phyloP scores from a whole-genome alignment of 2,113 vertebrate genomes.

The Chroicocephalus ridibundus region DNA sequence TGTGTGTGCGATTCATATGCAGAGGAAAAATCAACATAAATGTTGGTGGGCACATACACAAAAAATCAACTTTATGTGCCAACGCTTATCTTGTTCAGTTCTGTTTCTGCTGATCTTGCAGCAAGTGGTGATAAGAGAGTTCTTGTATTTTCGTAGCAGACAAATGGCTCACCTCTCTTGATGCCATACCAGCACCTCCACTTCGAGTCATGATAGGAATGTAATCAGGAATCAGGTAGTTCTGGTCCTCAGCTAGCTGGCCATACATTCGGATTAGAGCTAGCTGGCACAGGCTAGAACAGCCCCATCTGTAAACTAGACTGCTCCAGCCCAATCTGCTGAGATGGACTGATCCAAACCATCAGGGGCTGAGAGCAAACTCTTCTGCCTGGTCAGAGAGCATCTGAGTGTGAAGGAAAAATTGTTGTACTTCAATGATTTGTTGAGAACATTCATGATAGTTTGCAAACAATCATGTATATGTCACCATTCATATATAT shows the following conservation, averaged over 20 bases:
- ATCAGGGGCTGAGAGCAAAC: neutral
- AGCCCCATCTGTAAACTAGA: neutral
- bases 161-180: neutral
- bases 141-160: neutral
- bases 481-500: neutral
- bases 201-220: neutral
- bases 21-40: neutral
- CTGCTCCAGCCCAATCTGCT: neutral
- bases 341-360: neutral
- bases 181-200: neutral
- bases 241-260: neutral
- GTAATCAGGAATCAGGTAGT: neutral
- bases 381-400: neutral
- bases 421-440: neutral
- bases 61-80: neutral
- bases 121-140: neutral
- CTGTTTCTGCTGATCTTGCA: neutral
- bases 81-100: neutral
- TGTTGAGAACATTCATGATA: neutral
- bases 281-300: neutral
- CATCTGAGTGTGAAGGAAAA: neutral
- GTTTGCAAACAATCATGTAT: neutral
- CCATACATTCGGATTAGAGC: neutral
- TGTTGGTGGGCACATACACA: neutral
- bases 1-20: neutral